phyloP scores from a whole-genome alignment of 2,888 invertebrate species.

The Cybosia mesomella region DNA sequence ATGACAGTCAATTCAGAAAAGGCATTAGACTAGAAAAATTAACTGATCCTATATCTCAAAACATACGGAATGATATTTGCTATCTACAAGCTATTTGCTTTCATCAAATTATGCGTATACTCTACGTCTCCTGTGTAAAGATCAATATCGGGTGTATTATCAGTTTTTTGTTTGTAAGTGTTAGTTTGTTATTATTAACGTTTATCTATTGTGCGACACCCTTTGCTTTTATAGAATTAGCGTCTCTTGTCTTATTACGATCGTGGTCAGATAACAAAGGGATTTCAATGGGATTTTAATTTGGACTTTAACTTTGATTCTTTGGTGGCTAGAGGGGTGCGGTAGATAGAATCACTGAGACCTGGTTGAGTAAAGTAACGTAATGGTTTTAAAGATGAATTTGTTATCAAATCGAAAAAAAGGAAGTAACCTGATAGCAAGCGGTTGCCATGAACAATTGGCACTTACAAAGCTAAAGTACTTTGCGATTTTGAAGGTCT shows the following conservation, averaged over 20 bases:
- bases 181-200: slow-evolving; percentile 57
- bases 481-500: too few species aligned
- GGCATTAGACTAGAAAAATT: slow-evolving; percentile 83
- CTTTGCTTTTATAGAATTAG: slow-evolving; percentile 78
- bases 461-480: too few species aligned
- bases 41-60: slow-evolving; percentile 78
- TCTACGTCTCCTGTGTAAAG: slow-evolving; percentile 49
- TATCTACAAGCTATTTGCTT: slow-evolving; percentile 34
- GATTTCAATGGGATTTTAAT: slow-evolving; percentile 72
- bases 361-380: background rate
- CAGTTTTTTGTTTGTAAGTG: slow-evolving; percentile 22
- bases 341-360: slow-evolving; percentile 6
- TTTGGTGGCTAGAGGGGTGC: slow-evolving; percentile 36
- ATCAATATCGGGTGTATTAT: slow-evolving; percentile 40
- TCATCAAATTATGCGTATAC: slow-evolving; percentile 23
- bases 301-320: slow-evolving; percentile 62
- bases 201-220: slow-evolving; percentile 74
- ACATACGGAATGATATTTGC: slow-evolving; percentile 64
- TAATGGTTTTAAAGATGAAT: background rate
- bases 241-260: slow-evolving; percentile 78
- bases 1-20: slow-evolving; percentile 70
- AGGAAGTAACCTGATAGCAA: background rate
- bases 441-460: background rate
- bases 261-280: slow-evolving; percentile 78
- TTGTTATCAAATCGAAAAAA: background rate